phyloP scores from a whole-genome alignment of 2,797 vertebrate species.

The Myripristis jacobus region DNA sequence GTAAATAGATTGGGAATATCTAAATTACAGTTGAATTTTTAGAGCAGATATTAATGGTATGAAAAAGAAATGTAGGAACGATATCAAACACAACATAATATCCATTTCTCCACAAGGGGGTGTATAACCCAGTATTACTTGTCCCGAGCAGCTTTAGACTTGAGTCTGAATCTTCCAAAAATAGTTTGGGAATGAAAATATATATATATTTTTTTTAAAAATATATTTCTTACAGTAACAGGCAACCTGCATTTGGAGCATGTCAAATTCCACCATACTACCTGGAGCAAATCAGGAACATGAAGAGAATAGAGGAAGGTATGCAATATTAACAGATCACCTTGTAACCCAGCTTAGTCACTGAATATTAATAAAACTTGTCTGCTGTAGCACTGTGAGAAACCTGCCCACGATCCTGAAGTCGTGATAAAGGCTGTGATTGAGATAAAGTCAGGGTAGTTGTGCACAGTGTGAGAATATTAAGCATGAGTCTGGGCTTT shows the following conservation, averaged over 20 bases:
- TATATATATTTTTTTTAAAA: neutral
- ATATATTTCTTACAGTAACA: conserved; percentile 5
- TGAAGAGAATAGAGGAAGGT: neutral
- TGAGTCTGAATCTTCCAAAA: conserved; percentile 9
- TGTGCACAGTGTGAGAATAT: conserved; percentile 60
- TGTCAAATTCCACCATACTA: neutral
- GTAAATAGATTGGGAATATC: conserved; percentile 4
- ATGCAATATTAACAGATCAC: neutral
- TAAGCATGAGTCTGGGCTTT: conserved; percentile 68
- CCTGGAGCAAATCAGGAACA: neutral
- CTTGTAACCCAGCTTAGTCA: neutral
- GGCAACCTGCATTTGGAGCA: neutral
- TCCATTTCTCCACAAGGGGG: conserved; percentile 79
- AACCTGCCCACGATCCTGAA: neutral
- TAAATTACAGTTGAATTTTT: conserved; percentile 8
- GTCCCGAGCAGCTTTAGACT: neutral
- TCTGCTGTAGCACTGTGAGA: conserved; percentile 1
- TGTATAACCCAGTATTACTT: conserved; percentile 54
- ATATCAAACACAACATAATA: conserved; percentile 5
- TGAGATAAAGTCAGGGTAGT: conserved; percentile 49
- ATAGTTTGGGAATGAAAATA: neutral
- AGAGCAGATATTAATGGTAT: neutral
- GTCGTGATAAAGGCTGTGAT: conserved; percentile 36
- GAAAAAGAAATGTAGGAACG: neutral
- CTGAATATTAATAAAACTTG: conserved; percentile 2